Conservation (phyloP, 2,113 vertebrate genomes). For the Eubucco bourcierii region DNA sequence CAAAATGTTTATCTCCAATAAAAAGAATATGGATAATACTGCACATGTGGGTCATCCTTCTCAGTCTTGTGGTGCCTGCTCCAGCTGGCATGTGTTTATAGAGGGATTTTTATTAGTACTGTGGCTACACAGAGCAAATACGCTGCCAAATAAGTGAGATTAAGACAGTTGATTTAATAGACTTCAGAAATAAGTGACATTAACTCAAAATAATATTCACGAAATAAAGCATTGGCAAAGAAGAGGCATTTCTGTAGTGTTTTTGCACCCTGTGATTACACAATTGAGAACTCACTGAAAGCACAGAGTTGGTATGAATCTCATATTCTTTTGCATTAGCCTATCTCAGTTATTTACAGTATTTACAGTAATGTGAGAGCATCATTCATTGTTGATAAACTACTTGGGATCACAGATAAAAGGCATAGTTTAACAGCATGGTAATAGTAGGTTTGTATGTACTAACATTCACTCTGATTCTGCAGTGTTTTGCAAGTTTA, state of each 20-base stretch:
- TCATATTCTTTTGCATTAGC: neutral
- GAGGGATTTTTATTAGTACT: conserved; percentile 61
- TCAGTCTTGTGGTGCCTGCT: neutral
- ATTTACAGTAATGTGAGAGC: neutral
- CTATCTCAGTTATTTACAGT: conserved; percentile 3
- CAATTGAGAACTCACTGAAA: neutral
- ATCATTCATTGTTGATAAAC: neutral
- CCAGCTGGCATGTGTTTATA: conserved; percentile 51
- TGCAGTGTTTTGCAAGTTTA: neutral
- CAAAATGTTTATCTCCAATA: conserved; percentile 20
- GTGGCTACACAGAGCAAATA: conserved; percentile 10
- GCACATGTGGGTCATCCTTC: neutral
- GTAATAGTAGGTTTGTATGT: neutral
- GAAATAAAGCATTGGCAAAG: neutral
- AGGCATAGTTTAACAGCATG: neutral
- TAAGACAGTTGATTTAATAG: conserved; percentile 52
- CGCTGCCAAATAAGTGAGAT: conserved; percentile 25
- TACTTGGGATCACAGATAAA: neutral
- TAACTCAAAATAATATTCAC: conserved; percentile 4
- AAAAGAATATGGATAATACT: neutral
- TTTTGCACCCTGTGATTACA: neutral
- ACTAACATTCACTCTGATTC: neutral
- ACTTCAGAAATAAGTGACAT: conserved; percentile 3
- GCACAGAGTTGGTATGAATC: neutral
- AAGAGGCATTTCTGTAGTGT: neutral